Evolutionary conservation across 2,888 invertebrate genomes (phyloP).

Genomic region (Drosophila acutilabella): DNA sequence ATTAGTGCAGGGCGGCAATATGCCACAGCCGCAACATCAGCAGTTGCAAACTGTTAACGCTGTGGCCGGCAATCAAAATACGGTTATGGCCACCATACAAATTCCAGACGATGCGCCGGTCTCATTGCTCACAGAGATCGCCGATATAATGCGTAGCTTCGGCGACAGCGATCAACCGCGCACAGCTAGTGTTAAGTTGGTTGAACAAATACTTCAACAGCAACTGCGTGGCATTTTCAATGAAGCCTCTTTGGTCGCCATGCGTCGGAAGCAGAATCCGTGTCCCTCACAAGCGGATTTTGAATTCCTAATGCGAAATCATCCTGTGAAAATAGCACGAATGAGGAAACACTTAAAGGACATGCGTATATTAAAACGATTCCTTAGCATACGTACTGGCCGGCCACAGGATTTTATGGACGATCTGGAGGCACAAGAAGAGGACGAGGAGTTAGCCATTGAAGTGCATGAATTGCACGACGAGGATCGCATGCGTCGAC

Average conservation of each 20-base stretch:
- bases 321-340: conserved; percentile 91
- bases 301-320: conserved; percentile 93
- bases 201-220: conserved; percentile 93
- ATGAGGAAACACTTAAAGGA: conserved; percentile 90
- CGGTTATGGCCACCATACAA: conserved; percentile 38
- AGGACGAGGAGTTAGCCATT: conserved; percentile 86
- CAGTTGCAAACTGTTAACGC: conserved; percentile 26
- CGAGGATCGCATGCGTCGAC: conserved; percentile 83
- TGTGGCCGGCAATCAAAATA: conserved; percentile 30
- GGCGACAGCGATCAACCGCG: conserved; percentile 94
- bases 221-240: conserved; percentile 92
- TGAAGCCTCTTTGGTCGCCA: conserved; percentile 90
- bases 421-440: conserved; percentile 85
- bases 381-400: conserved; percentile 82
- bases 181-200: conserved; percentile 92
- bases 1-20: conserved; percentile 52
- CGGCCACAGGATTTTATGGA: conserved; percentile 84
- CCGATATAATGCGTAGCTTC: conserved; percentile 96
- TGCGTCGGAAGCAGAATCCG: conserved; percentile 87
- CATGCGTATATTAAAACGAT: conserved; percentile 85
- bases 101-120: conserved; percentile 75
- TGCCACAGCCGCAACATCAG: conserved; percentile 53
- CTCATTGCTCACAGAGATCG: conserved; percentile 87
- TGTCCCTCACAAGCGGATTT: conserved; percentile 88
- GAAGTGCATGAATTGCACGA: conserved; percentile 85